Evolutionary conservation across 2,113 vertebrate genomes (phyloP), one percentile per base, ranked within the genome.

Genomic region (Ageneiosus marmoratus): DNA sequence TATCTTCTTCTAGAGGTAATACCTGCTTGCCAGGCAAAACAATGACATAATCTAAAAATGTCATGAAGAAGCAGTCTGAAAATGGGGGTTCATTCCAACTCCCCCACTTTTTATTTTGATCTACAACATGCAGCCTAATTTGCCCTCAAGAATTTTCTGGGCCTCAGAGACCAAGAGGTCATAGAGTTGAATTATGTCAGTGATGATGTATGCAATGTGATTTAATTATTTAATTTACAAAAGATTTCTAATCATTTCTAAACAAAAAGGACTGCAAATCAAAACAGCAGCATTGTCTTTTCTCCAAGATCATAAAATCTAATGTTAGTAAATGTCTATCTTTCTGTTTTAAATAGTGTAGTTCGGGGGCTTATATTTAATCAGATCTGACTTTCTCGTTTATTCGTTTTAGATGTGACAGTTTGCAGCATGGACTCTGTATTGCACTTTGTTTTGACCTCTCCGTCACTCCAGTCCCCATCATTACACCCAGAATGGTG

Each of bases 21-120:
- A 83, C 81, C 78, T 79, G 70, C 77, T 67, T 79, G 69, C 76
- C 79, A 82, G 81, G 83, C 79, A 77, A 82, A 84, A 89, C 86
- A 84, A 79, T 86, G 70, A 89, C 82, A 86, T 87, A 87, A 86
- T 80, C 75, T 80, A 65, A 72, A 81, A 84, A 87, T 76, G 29
- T 84, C 41, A 44, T 70, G 16, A 70, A 80, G 69, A 78, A 34
- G 58, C 63, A 81, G 72, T 22, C 79, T 72, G 58, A 41, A 76
- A 82, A 72, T 82, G 37, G 77, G 44, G 34, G 77, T 58, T 51
- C 77, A 75, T 80, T 80, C 77, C 24, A 74, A 24, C 32, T 41
- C 29, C 56, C 48, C 48, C 16, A 60, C 16, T 77, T 58, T n/a
- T 46, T 56, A 67, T 60, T 81, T 32, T 69, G 62, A 18, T 80